Evolutionary conservation across 2,797 vertebrate genomes (phyloP).

Genomic region (Cephalopachus bancanus): DNA sequence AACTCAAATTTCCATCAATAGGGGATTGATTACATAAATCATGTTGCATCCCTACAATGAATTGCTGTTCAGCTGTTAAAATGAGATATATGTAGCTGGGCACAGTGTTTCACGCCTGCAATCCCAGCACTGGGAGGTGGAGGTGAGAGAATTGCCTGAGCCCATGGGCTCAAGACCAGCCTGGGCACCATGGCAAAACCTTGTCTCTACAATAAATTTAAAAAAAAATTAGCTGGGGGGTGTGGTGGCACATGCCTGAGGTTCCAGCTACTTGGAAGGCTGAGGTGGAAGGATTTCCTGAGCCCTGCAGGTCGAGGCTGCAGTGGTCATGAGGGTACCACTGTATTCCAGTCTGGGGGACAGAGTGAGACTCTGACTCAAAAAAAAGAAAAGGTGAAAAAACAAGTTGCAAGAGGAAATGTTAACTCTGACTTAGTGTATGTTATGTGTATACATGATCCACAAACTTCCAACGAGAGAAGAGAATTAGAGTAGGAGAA

Average conservation of each 20-base stretch:
- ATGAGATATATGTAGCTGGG: background rate
- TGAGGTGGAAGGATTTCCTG: fast-evolving
- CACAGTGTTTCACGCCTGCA: too few relatives aligned
- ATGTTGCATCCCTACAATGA: background rate
- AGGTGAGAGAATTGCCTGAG: too few relatives aligned
- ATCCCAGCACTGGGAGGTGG: too few relatives aligned
- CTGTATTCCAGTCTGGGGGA: background rate
- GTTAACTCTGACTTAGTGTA: background rate
- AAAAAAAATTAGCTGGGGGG: too few relatives aligned
- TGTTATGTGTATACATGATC: background rate
- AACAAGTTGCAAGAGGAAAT: background rate
- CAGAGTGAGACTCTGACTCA: background rate
- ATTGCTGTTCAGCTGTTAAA: background rate
- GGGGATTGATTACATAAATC: slow-evolving; percentile 9
- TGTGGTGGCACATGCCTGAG: background rate
- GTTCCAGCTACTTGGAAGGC: background rate
- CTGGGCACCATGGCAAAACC: too few relatives aligned
- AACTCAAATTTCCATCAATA: background rate
- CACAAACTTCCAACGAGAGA: background rate
- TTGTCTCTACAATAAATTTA: too few relatives aligned
- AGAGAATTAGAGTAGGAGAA: background rate
- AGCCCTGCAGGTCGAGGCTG: background rate
- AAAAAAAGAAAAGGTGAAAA: too few relatives aligned
- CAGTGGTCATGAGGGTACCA: background rate
- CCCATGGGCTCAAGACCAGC: too few relatives aligned